These are phyloP conservation scores for Ormyrus labotus DNA, from an alignment of 2,888 invertebrate species.

Conservation along the genomic window DNA sequence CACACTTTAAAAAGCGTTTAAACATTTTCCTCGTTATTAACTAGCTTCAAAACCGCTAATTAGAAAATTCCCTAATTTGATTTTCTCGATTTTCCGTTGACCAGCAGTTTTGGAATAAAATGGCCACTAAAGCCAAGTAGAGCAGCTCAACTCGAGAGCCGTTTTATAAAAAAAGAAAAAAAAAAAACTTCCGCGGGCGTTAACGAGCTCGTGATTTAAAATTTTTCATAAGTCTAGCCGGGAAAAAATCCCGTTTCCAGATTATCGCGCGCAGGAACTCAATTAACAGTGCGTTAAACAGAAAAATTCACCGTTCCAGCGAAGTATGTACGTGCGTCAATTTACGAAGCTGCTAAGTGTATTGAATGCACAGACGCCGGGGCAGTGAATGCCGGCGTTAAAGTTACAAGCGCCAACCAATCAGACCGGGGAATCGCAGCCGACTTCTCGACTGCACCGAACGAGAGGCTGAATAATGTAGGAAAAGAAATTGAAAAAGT, in stretches of 20 bases:
- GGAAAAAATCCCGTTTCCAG: slow-evolving; percentile 23
- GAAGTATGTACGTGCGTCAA: neutral
- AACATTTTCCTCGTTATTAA: too few relatives aligned
- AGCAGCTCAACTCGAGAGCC: too few relatives aligned
- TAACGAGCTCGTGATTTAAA: slow-evolving; percentile 3
- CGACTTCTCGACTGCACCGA: neutral
- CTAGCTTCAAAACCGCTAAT: too few relatives aligned
- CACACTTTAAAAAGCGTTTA: too few relatives aligned
- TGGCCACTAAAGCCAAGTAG: too few relatives aligned
- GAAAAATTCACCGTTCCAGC: slow-evolving; percentile 13
- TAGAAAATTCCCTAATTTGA: too few relatives aligned
- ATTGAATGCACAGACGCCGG: too few relatives aligned
- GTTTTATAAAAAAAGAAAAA: too few relatives aligned
- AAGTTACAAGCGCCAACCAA: neutral
- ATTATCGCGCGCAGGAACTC: neutral
- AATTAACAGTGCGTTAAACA: slow-evolving; percentile 29
- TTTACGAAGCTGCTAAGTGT: neutral
- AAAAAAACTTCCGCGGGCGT: neutral
- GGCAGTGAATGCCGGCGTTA: too few relatives aligned
- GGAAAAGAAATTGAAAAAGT: slow-evolving; percentile 5
- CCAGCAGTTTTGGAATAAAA: too few relatives aligned
- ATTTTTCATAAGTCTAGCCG: neutral
- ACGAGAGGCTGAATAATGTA: too few relatives aligned
- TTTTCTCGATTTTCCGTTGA: too few relatives aligned
- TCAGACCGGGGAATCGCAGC: neutral